Evolutionary conservation across 2,113 vertebrate genomes (phyloP).

Genomic region (Mormyrus lacerda): DNA sequence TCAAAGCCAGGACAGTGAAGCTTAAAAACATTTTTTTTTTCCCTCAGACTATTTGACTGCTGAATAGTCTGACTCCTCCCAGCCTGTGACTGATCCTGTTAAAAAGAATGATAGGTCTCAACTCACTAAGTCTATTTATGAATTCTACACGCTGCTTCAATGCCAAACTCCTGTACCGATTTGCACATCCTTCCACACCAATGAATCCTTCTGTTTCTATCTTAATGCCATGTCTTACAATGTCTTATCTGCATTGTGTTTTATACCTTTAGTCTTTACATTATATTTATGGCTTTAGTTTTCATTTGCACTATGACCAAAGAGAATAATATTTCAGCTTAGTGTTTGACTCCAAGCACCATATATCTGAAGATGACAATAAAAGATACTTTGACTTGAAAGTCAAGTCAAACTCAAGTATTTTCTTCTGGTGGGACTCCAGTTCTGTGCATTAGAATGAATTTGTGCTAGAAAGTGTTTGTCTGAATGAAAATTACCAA

Average conservation of each 20-base stretch:
- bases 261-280: background rate
- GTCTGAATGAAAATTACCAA: background rate
- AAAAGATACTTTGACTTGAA: background rate
- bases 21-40: background rate
- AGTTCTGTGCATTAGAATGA: background rate
- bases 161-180: background rate
- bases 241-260: background rate
- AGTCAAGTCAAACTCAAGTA: background rate
- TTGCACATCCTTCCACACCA: background rate
- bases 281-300: background rate
- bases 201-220: background rate
- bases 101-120: background rate
- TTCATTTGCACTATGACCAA: background rate
- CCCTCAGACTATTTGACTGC: background rate
- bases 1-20: background rate
- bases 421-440: background rate
- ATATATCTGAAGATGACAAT: background rate
- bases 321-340: background rate
- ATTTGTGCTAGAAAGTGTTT: background rate
- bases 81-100: background rate
- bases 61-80: background rate
- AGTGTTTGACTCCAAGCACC: background rate
- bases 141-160: background rate
- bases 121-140: background rate
- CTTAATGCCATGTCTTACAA: background rate